Base-by-base conservation (phyloP, 2,888 invertebrate genomes). In the Rhabditophanes sp. region DNA sequence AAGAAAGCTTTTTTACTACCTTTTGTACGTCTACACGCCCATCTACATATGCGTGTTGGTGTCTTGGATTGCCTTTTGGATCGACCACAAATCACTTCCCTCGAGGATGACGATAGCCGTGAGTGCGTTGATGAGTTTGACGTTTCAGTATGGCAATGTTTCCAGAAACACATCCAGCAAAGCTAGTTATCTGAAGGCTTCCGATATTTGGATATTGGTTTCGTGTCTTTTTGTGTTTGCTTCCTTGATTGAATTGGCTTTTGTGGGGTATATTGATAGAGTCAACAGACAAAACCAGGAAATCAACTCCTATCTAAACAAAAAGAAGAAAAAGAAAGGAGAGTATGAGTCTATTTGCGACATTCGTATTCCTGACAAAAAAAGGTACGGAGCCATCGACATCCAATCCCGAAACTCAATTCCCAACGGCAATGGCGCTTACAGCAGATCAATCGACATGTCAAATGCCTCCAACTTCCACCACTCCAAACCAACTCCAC, bases 1-100 rank as follows among this genome's bases (percentile, higher is more conserved):
- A 6, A 42, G 61, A n/a, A 50, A 57, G 7, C 54, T 54, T 34
- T 57, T 56, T 5, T 56, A 58, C 30, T 58, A 61, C 38, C 46
- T 61, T 17, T 45, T 61, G 8, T 57, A 58, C 35, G 53, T 58
- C 54, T 58, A 58, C 36, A 43, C 56, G 36, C 58, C 58, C 1
- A 59, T 56, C 0, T 58, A 57, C 26, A 37, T 14, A 15, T 40
- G 11, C 17, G 40, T 48, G 11, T 31, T 35, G n/a, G 48, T 45
- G 36, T 37, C 37, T 12, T 45, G 45, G 45, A 46, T 46, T 25
- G 35, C 50, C 19, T 46, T 46, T 25, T 46, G 45, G 20, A 35
- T 46, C 7, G 46, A 43, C 21, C 46, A 43, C 14, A 25, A 39
- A 3, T 19, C 33, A 3, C 30, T 46, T 9, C 46, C 46, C 11